Base-by-base conservation (phyloP, 2,888 invertebrate species). In the Oxyteleia sp. region DNA sequence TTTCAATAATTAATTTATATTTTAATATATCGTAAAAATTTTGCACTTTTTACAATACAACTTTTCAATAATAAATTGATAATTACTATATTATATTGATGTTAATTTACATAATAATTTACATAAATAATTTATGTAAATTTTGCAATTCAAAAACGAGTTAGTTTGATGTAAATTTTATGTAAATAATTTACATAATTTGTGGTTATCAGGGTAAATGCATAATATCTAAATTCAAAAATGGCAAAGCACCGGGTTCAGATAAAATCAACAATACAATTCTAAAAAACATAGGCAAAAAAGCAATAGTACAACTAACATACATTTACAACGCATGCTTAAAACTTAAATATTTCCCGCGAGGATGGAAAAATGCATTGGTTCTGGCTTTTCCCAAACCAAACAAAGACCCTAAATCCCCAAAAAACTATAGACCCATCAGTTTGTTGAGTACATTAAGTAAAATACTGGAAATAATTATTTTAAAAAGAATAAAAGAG, bases 391-490 rank as follows among this genome's bases (percentile, higher is more conserved):
- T 82, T 15, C 66, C 49, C 0, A 18, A 51, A 29, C 51, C 51
- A 1, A 15, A 15, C 1, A 51, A 51, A 29, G 29, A 51, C 16
- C 0, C n/a, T n/a, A n/a, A n/a, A n/a, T n/a, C n/a, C n/a, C n/a
- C 20, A 23, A 15, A 7, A 26, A 29, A 26, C 10, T 51, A 51
- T 13, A 51, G 51, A 29, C 29, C 51, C 29, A 51, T 51, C 1
- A 29, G 29, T 15, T 29, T 51, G 2, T 15, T 51, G 0, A 3
- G 5, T 4, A 29, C 29, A 20, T 13, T 51, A 7, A 29, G 86
- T 55, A 89, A 89, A 79, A 13, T 88, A 0, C 59, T 87, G 0
- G 88, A 89, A 78, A 80, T 74, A 13, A 57, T 87, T 1, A 59
- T 87, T 8, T 29, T 84, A 1, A 75, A 79, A 5, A 53, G 84